Evolutionary conservation across 1,140 invertebrate species (phyloP).

Genomic region (Hycleus phaleratus): DNA sequence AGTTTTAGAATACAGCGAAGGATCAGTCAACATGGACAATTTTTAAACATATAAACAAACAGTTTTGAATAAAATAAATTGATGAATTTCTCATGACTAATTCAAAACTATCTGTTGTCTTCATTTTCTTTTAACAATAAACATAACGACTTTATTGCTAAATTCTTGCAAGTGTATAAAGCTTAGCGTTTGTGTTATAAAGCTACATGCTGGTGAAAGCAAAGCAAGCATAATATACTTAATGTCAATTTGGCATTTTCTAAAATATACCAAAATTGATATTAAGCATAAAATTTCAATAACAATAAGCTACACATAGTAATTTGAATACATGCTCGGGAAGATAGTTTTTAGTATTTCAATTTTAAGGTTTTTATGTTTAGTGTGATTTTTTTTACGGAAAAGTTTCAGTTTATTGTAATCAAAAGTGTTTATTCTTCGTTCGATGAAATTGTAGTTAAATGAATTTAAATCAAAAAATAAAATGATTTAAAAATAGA

Average conservation of each 20-base stretch:
- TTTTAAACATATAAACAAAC: not conserved
- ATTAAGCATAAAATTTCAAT: not conserved
- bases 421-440: constrained; percentile 18
- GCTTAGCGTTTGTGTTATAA: constrained; percentile 4
- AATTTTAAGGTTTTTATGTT: constrained; percentile 28
- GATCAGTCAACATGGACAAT: not conserved
- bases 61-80: not conserved
- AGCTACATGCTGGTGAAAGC: constrained; percentile 9
- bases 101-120: not conserved
- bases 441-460: too few species aligned
- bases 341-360: constrained; percentile 22
- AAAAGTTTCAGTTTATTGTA: constrained; percentile 24
- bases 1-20: not conserved
- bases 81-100: not conserved
- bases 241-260: not conserved
- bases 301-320: constrained; percentile 9
- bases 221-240: not conserved
- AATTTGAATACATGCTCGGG: constrained; percentile 13
- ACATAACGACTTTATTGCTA: constrained; percentile 6
- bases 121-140: constrained; percentile 1
- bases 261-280: not conserved
- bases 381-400: constrained; percentile 24
- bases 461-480: too few species aligned
- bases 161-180: constrained; percentile 1
- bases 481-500: too few species aligned